Percentiles rank a stretch among this genome's conserved stretches.
phyloP scores from a whole-genome alignment of 2,113 vertebrate species.

The Diadophis punctatus region DNA sequence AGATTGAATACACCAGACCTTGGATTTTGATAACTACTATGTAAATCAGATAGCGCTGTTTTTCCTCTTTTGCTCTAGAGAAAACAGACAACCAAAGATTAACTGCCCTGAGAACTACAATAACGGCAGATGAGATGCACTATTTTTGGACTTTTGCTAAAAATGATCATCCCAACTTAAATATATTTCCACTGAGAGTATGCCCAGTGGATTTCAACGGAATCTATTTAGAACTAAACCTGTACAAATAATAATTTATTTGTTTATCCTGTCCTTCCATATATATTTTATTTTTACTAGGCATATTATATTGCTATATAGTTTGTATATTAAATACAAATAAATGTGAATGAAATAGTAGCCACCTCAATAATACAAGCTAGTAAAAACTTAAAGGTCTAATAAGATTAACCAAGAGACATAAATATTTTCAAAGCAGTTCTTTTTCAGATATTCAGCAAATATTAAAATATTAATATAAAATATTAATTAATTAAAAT shows the following conservation, averaged over 20 bases:
- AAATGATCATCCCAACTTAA: not conserved
- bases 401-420: not conserved
- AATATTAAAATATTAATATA: too few relatives aligned
- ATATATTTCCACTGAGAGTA: not conserved
- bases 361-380: not conserved
- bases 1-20: not conserved
- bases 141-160: not conserved
- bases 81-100: constrained; percentile 5
- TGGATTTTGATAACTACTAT: not conserved
- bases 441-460: too few relatives aligned
- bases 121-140: not conserved
- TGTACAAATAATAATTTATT: not conserved
- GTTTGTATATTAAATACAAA: not conserved
- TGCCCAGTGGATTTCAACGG: not conserved
- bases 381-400: not conserved
- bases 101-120: not conserved
- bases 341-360: not conserved
- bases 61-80: not conserved
- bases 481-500: too few relatives aligned
- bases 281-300: not conserved
- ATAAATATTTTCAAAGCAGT: not conserved
- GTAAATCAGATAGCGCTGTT: not conserved
- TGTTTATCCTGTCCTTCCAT: not conserved
- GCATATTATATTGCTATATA: not conserved
- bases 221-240: not conserved